Base-by-base conservation (phyloP, 1,140 invertebrate genomes). In the Drosophila pachea region DNA sequence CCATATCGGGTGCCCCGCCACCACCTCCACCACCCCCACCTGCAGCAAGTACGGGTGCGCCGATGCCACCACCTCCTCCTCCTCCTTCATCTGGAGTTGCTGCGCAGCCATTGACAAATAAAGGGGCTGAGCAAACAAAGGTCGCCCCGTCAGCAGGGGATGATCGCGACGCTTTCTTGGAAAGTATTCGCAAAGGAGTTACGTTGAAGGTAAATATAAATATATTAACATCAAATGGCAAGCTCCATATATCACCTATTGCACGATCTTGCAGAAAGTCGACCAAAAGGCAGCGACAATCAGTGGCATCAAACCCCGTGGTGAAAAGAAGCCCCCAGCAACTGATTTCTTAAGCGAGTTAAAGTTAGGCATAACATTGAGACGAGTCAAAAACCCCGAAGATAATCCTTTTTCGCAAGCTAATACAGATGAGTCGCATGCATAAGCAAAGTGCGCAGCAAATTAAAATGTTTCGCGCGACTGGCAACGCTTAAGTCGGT, bases 281-380 rank as follows among this genome's bases (percentile, higher is more conserved):
- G 66, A 88, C 36, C 63, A 79, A 16, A 88, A 88, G 58, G 75
- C 86, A 22, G 86, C 86, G 16, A 88, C 86, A 12, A 86, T 88
- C 36, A 88, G 86, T 14, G 86, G 81, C 1, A 62, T 82, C 0
- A 86, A 82, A 5, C 79, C 86, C 22, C 65, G 81, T 5, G 68
- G 73, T 0, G 86, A 88, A 45, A 68, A 67, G 9, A 88, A 86
- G 42, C 86, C 86, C 29, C 56, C 67, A 14, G 50, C 62, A 8
- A 74, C 22, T 0, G 86, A 88, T 62, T 88, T 88, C 31, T 31
- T 88, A 2, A 86, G 86, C 48, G 86, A 88, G 45, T 53, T 88
- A 0, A 88, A 88, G 55, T 45, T 88, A 42, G 86, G 86, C 9
- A 74, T 88, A 4, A 88, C 86, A 0, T 29, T 83, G 6, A 55